Percentiles rank a stretch among this genome's conserved stretches.
phyloP scores from a whole-genome alignment of 2,113 vertebrate genomes.

The Strigops habroptila region DNA sequence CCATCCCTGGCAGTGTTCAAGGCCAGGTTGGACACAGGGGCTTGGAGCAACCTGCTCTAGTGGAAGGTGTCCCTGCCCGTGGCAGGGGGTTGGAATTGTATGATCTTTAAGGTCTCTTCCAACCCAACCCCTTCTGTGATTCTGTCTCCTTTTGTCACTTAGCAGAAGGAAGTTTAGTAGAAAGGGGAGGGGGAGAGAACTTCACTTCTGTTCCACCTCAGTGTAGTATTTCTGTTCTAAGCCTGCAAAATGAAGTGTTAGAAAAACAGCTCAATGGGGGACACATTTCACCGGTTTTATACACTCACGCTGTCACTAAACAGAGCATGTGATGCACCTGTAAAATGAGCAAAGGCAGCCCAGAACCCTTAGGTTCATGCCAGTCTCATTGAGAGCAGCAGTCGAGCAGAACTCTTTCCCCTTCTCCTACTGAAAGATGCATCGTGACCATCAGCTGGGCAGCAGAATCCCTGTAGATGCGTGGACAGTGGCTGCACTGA shows the following conservation, averaged over 20 bases:
- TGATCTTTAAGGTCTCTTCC: not conserved
- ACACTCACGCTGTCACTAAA: not conserved
- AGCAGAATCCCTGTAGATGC: not conserved
- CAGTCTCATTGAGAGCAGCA: not conserved
- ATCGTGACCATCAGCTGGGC: accelerated
- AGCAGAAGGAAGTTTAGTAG: not conserved
- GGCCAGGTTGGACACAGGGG: not conserved
- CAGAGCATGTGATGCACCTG: not conserved
- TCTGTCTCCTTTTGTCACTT: not conserved
- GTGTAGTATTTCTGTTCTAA: not conserved
- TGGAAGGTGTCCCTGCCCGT: not conserved
- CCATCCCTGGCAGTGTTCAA: not conserved
- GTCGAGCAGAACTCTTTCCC: not conserved
- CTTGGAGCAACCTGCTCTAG: not conserved
- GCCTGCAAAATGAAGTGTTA: not conserved
- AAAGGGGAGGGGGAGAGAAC: not conserved
- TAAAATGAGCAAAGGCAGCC: not conserved
- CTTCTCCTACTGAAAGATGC: not conserved
- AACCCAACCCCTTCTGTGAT: not conserved
- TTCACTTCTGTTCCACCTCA: not conserved
- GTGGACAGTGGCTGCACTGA: not conserved
- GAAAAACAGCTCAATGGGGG: not conserved
- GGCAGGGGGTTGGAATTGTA: not conserved
- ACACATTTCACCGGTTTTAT: not conserved
- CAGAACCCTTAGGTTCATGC: not conserved